Conservation (phyloP, 2,113 vertebrate species). For the Diadophis punctatus region DNA sequence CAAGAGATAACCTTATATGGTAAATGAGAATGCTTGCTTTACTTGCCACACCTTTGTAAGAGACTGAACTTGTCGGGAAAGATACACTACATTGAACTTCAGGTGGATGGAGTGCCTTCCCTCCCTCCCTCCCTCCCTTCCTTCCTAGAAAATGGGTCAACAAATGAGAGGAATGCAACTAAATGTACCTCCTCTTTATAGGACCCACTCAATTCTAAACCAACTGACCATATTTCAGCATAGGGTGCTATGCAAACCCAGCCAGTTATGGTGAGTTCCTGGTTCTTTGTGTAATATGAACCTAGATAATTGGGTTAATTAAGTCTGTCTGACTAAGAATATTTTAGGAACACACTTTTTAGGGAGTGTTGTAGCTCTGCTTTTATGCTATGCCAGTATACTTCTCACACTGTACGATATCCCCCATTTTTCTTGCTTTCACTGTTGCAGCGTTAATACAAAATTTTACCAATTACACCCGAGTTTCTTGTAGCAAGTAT, state of each 20-base stretch:
- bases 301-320: background rate
- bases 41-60: background rate
- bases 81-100: background rate
- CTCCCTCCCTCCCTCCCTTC: background rate
- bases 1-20: slow-evolving; percentile 46
- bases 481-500: background rate
- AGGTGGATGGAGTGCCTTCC: background rate
- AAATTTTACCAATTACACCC: background rate
- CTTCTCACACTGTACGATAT: background rate
- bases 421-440: background rate
- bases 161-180: background rate
- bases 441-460: background rate
- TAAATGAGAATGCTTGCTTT: background rate
- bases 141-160: background rate
- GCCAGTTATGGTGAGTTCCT: background rate
- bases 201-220: background rate
- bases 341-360: background rate
- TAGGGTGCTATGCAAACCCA: background rate
- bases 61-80: background rate
- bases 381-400: background rate
- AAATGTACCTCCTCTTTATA: background rate
- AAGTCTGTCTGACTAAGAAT: background rate
- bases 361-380: background rate
- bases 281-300: background rate
- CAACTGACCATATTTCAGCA: background rate